Percentiles rank a stretch among this genome's conserved stretches.
Evolutionary conservation across 2,888 invertebrate genomes (phyloP).

Genomic region (Drosophila rubida): DNA sequence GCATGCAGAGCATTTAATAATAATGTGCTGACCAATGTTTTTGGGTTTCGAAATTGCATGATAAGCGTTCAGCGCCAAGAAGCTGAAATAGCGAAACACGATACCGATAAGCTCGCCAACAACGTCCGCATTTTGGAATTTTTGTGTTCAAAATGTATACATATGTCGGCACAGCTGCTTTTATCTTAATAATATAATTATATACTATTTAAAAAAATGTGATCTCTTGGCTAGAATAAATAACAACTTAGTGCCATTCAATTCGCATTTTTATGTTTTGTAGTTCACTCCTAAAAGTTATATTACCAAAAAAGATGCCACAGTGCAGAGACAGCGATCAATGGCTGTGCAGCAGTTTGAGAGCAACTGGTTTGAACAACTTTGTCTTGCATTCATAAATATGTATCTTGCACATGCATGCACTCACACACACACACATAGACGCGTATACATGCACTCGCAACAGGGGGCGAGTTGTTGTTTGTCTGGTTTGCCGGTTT

Average conservation of each 20-base stretch:
- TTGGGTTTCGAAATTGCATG: conserved; percentile 46
- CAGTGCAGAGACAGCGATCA: conserved; percentile 31
- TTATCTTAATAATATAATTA: no score
- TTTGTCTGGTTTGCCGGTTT: conserved; percentile 73
- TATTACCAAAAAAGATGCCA: no score
- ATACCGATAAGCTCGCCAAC: conserved; percentile 32
- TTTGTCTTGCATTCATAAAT: conserved; percentile 9
- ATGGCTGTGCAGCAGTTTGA: conserved; percentile 40
- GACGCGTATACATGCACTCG: neutral
- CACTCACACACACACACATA: neutral
- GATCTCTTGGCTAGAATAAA: no score
- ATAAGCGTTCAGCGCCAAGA: conserved; percentile 43
- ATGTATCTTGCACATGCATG: conserved; percentile 6
- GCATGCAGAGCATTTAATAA: conserved; percentile 5
- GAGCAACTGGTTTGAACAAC: conserved; percentile 50
- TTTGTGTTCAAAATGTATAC: conserved; percentile 28
- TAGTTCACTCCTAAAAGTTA: no score
- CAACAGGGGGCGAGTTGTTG: conserved; percentile 49
- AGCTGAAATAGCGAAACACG: conserved; percentile 19
- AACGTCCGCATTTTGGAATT: conserved; percentile 53
- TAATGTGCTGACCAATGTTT: conserved; percentile 11
- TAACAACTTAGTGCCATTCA: no score
- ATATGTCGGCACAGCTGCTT: no score
- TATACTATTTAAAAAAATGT: no score
- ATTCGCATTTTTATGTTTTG: no score